Percentiles rank a stretch among this genome's conserved stretches.
Conservation (phyloP, 2,113 vertebrate genomes). For the Sciurus niger region DNA sequence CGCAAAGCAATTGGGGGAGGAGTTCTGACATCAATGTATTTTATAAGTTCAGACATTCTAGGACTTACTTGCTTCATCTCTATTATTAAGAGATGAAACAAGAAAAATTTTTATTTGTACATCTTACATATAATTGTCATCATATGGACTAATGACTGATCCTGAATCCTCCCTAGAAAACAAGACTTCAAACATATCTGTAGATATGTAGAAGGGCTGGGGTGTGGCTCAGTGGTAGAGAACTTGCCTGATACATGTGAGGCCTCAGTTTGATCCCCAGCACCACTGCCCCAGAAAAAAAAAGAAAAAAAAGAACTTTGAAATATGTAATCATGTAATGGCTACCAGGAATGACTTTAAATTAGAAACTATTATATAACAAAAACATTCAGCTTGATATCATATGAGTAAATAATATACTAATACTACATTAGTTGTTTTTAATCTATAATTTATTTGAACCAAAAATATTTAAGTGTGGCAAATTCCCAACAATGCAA, state of each 20-base stretch:
- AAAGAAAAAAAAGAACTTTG: background rate
- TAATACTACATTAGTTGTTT: background rate
- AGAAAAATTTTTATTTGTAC: background rate
- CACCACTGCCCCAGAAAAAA: too few relatives aligned
- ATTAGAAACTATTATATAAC: background rate
- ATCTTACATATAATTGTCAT: background rate
- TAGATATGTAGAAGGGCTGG: background rate
- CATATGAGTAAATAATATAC: background rate
- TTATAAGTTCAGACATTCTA: slow-evolving; percentile 11
- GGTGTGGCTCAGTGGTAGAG: too few relatives aligned
- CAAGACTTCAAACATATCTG: background rate
- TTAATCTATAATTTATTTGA: background rate
- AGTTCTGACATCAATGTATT: background rate
- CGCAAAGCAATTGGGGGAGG: background rate
- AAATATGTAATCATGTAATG: background rate
- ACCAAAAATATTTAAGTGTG: slow-evolving; percentile 28
- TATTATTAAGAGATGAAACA: slow-evolving; percentile 18
- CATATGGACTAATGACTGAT: background rate
- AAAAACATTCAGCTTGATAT: slow-evolving; percentile 46
- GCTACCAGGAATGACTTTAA: background rate
- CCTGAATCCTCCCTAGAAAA: slow-evolving; percentile 35
- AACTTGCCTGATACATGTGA: too few relatives aligned
- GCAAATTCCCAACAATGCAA: background rate
- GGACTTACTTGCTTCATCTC: slow-evolving; percentile 29
- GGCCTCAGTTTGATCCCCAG: too few relatives aligned